Evolutionary conservation across 2,888 invertebrate species (phyloP).

Genomic region (Sphinx pinastri): DNA sequence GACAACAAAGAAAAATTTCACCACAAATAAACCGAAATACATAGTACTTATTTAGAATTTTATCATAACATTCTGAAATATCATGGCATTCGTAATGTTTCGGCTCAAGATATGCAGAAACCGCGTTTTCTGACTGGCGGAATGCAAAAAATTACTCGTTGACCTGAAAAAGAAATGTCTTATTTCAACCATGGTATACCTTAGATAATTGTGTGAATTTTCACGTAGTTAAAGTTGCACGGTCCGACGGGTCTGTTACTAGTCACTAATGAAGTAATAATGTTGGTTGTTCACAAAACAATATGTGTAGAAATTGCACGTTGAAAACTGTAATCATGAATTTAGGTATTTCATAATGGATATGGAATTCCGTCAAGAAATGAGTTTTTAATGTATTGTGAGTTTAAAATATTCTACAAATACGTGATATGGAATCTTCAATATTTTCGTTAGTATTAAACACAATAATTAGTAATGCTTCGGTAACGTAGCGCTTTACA

Average conservation of each 20-base stretch:
- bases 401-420: too few relatives aligned
- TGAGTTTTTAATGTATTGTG: neutral
- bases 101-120: constrained; percentile 42
- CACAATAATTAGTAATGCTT: neutral
- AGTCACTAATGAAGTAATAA: constrained; percentile 54
- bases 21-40: constrained; percentile 29
- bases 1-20: constrained; percentile 30
- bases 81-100: constrained; percentile 45
- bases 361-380: neutral
- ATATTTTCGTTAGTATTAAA: too few relatives aligned
- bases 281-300: constrained; percentile 19
- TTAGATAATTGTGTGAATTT: constrained; percentile 50
- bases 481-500: too few relatives aligned
- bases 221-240: constrained; percentile 39
- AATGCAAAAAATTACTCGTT: constrained; percentile 46
- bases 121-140: constrained; percentile 37
- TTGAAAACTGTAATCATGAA: constrained; percentile 32
- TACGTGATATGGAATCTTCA: too few relatives aligned
- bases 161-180: constrained; percentile 45
- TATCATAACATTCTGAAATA: constrained; percentile 43
- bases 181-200: constrained; percentile 30
- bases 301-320: constrained; percentile 23
- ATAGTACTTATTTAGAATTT: constrained; percentile 35
- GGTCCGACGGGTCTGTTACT: constrained; percentile 44
- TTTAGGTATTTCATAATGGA: constrained; percentile 16